Conservation (phyloP, 2,113 vertebrate species). For the Cottus gobio region DNA sequence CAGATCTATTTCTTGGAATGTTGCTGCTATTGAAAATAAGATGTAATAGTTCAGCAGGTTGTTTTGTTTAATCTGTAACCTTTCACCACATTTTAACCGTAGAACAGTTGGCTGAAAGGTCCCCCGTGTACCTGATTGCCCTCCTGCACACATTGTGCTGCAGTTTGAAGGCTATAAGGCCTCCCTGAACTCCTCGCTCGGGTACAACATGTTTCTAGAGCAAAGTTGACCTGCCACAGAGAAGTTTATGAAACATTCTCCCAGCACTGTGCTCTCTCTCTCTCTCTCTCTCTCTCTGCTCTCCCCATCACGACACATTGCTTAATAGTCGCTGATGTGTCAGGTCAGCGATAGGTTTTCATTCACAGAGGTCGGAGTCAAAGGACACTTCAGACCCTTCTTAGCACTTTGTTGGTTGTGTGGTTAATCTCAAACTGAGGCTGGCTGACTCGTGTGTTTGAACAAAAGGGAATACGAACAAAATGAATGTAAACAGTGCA, state of each 20-base stretch:
- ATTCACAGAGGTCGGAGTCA: constrained; percentile 42
- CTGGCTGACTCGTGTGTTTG: background rate
- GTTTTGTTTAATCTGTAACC: background rate
- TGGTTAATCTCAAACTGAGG: constrained; percentile 25
- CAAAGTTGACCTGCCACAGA: constrained; percentile 62
- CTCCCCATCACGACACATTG: constrained; percentile 31
- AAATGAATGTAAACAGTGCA: constrained; percentile 12
- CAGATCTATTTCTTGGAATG: background rate
- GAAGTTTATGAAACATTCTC: constrained; percentile 66
- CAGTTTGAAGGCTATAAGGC: constrained; percentile 28
- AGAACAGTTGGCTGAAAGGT: constrained; percentile 4
- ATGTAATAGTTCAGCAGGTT: background rate
- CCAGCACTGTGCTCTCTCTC: constrained; percentile 2
- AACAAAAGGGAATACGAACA: background rate
- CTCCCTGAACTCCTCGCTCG: constrained; percentile 11
- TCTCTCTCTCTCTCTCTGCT: background rate
- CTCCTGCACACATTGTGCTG: constrained; percentile 11
- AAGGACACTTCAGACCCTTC: constrained; percentile 9
- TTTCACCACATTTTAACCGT: background rate
- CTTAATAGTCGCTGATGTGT: constrained; percentile 55
- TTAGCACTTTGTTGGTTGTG: background rate
- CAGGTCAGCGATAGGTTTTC: constrained; percentile 47
- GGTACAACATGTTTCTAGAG: constrained; percentile 55
- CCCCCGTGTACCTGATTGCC: background rate
- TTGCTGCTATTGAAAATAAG: background rate